phyloP scores from a whole-genome alignment of 2,113 vertebrate species.

The Lophochroa leadbeateri region DNA sequence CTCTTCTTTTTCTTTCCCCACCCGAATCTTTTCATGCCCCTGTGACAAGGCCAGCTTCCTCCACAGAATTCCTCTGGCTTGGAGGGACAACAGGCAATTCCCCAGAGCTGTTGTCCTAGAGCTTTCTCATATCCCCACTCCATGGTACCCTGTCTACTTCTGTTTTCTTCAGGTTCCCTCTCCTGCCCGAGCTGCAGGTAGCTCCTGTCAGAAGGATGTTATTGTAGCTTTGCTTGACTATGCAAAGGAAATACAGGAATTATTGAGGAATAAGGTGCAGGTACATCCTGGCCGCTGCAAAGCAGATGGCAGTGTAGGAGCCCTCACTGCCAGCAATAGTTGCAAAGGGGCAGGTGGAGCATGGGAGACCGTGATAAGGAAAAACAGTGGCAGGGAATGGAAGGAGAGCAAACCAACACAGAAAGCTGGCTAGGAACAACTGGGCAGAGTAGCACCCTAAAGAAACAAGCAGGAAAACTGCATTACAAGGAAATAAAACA shows the following conservation, averaged over 20 bases:
- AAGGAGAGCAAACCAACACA: neutral
- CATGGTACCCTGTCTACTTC: neutral
- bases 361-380: neutral
- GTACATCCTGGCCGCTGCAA: neutral
- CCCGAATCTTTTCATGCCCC: neutral
- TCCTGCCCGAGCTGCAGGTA: neutral
- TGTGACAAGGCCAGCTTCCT: neutral
- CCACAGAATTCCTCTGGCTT: neutral
- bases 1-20: fast-evolving
- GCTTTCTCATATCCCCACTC: neutral
- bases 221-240: neutral
- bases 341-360: neutral
- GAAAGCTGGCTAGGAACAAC: neutral
- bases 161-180: neutral
- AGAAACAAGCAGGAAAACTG: neutral
- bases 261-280: neutral
- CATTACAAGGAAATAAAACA: neutral
- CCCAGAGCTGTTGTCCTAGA: neutral
- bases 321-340: neutral
- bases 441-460: neutral
- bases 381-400: neutral
- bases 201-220: neutral
- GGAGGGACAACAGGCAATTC: neutral
- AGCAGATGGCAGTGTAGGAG: neutral
- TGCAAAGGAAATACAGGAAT: neutral